A percentile compares a stretch with the other conserved stretches of the same genome.
phyloP scores from a whole-genome alignment of 2,888 invertebrate species.

The Amphipyra tragopoginis region DNA sequence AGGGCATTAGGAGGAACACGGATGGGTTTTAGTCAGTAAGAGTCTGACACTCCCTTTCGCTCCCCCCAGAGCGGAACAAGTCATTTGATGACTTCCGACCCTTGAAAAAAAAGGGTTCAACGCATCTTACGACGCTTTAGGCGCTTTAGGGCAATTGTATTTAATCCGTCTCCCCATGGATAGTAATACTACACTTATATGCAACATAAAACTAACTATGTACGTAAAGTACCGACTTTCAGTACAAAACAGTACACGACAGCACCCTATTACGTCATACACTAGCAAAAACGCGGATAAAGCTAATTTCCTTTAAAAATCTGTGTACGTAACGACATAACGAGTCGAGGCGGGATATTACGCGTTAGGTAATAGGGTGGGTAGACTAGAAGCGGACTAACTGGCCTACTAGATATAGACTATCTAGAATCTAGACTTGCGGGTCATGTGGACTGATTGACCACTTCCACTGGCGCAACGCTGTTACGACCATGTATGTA shows the following conservation, averaged over 20 bases:
- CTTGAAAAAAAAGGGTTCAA: too few relatives aligned
- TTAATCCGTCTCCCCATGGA: too few relatives aligned
- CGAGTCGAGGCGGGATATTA: conserved; percentile 58
- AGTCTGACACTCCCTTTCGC: too few relatives aligned
- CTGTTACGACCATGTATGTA: conserved; percentile 63
- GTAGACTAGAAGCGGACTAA: conserved; percentile 74
- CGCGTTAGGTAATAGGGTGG: conserved; percentile 65
- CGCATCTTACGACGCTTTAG: too few relatives aligned
- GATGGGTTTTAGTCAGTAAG: too few relatives aligned
- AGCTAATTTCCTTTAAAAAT: conserved; percentile 45
- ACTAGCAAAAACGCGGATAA: conserved; percentile 14
- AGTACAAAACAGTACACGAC: conserved; percentile 2
- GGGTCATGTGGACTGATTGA: conserved; percentile 85
- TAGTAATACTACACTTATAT: too few relatives aligned
- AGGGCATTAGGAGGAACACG: too few relatives aligned
- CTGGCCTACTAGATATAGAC: conserved; percentile 72
- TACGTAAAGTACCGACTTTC: conserved; percentile 3
- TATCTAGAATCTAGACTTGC: conserved; percentile 81
- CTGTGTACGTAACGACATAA: conserved; percentile 32
- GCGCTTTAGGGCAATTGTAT: too few relatives aligned
- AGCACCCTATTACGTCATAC: conserved; percentile 25
- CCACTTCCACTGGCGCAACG: conserved; percentile 79
- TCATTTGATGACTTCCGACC: too few relatives aligned
- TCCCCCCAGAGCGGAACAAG: too few relatives aligned
- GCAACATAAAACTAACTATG: too few relatives aligned